Percentiles rank a stretch among this genome's conserved stretches.
Evolutionary conservation across 2,113 vertebrate species (phyloP).

Genomic region (Aegypius monachus): DNA sequence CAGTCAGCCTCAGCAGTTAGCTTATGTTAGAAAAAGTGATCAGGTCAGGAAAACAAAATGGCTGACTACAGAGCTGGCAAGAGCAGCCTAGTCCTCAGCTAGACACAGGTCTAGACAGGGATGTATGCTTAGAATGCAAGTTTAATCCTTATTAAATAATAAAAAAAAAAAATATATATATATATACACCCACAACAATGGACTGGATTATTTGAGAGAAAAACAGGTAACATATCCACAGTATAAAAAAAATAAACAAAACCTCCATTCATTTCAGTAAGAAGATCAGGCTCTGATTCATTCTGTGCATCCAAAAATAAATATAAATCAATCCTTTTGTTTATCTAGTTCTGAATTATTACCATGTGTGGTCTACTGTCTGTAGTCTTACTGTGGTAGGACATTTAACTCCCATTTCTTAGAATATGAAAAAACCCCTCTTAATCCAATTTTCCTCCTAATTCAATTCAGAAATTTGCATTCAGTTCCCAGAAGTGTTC

Average conservation of each 20-base stretch:
- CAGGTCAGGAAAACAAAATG: neutral
- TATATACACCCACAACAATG: neutral
- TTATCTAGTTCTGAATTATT: neutral
- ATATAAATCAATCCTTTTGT: neutral
- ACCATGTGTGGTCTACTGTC: neutral
- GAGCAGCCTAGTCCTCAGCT: neutral
- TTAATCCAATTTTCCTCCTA: conserved; percentile 37
- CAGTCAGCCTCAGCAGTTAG: neutral
- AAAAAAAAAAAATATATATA: too few relatives aligned
- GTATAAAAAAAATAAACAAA: neutral
- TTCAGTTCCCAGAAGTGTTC: conserved; percentile 65
- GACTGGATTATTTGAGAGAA: neutral
- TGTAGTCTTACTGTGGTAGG: neutral
- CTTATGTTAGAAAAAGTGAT: neutral
- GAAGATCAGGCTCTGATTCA: neutral
- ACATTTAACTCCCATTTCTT: neutral
- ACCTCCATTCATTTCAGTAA: neutral
- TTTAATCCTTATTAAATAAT: neutral
- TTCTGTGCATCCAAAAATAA: neutral
- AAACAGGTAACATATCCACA: neutral
- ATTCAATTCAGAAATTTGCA: conserved; percentile 44
- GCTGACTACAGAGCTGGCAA: neutral
- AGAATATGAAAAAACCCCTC: neutral
- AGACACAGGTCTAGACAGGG: neutral
- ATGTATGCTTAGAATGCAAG: neutral